Percentiles rank a stretch among this genome's conserved stretches.
Evolutionary conservation across 2,888 invertebrate species (phyloP).

Genomic region (Drosophila glabriapex): DNA sequence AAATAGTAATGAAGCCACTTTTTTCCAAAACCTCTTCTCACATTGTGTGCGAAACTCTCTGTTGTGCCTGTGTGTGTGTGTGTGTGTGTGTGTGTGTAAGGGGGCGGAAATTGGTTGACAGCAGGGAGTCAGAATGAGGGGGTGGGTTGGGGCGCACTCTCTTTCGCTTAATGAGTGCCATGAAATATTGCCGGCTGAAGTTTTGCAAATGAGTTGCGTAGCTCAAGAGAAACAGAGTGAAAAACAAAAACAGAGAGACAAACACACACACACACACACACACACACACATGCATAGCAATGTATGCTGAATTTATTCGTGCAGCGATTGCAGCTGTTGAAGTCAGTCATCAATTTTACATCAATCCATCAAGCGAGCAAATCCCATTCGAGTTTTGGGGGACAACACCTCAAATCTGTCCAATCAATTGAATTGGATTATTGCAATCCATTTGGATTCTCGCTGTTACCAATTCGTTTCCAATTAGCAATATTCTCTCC

Average conservation of each 20-base stretch:
- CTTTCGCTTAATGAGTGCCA: slow-evolving; percentile 71
- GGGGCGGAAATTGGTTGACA: slow-evolving; percentile 73
- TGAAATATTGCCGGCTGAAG: slow-evolving; percentile 77
- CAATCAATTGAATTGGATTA: slow-evolving; percentile 54
- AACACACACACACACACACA: slow-evolving; percentile 9
- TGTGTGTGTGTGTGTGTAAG: slow-evolving; percentile 51
- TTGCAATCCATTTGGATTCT: slow-evolving; percentile 31
- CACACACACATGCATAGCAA: slow-evolving; percentile 9
- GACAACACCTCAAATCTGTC: slow-evolving; percentile 30
- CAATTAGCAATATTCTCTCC: slow-evolving; percentile 15
- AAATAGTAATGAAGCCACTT: slow-evolving; percentile 82
- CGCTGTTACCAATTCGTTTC: slow-evolving; percentile 20
- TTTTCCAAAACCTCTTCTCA: slow-evolving; percentile 44
- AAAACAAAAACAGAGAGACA: slow-evolving; percentile 48
- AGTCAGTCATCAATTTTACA: slow-evolving; percentile 55
- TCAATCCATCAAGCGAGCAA: slow-evolving; percentile 45
- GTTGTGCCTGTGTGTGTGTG: slow-evolving; percentile 17
- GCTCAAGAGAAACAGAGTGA: slow-evolving; percentile 22
- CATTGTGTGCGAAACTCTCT: slow-evolving; percentile 36
- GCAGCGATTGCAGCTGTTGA: slow-evolving; percentile 48
- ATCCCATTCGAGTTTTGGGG: slow-evolving; percentile 21
- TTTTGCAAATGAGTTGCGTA: slow-evolving; percentile 77
- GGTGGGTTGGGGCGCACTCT: neutral
- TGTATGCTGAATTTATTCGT: slow-evolving; percentile 34
- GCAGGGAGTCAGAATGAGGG: neutral